These are phyloP conservation scores for Eupithecia subfuscata DNA, from an alignment of 2,888 invertebrate genomes.

Conservation along the genomic window DNA sequence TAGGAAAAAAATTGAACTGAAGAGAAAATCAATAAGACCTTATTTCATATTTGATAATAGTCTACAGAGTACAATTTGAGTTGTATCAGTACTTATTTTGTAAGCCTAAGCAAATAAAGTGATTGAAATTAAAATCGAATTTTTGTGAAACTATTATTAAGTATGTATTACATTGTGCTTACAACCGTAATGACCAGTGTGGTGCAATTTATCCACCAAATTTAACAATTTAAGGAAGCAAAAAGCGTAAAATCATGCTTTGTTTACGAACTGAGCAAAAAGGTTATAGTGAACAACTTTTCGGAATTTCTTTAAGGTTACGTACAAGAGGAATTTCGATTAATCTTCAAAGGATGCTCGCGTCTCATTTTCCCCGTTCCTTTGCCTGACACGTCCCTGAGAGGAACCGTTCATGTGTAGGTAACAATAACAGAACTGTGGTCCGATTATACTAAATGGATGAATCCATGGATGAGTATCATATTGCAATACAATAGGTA, in stretches of 20 bases:
- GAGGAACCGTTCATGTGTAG: constrained; percentile 10
- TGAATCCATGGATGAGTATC: neutral
- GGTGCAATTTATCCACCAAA: too few species aligned
- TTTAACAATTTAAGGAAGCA: neutral
- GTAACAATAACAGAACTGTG: constrained; percentile 15
- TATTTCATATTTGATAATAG: too few species aligned
- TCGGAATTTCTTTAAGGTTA: neutral
- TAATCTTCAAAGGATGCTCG: neutral
- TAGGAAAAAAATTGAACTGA: too few species aligned
- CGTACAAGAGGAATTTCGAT: neutral
- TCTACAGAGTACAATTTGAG: too few species aligned
- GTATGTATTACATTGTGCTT: too few species aligned
- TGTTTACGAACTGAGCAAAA: neutral
- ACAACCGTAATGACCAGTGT: too few species aligned
- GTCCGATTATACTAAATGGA: neutral
- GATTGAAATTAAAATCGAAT: too few species aligned
- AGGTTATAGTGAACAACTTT: neutral
- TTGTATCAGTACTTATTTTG: too few species aligned
- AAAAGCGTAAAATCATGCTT: neutral
- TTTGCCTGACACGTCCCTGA: constrained; percentile 23
- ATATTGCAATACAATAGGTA: neutral
- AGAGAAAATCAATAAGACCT: too few species aligned
- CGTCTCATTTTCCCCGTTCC: constrained; percentile 5
- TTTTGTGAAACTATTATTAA: too few species aligned
- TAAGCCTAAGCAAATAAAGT: too few species aligned